These are phyloP conservation scores for Pimephales promelas DNA, from an alignment of 2,113 vertebrate genomes.

Conservation along the genomic window DNA sequence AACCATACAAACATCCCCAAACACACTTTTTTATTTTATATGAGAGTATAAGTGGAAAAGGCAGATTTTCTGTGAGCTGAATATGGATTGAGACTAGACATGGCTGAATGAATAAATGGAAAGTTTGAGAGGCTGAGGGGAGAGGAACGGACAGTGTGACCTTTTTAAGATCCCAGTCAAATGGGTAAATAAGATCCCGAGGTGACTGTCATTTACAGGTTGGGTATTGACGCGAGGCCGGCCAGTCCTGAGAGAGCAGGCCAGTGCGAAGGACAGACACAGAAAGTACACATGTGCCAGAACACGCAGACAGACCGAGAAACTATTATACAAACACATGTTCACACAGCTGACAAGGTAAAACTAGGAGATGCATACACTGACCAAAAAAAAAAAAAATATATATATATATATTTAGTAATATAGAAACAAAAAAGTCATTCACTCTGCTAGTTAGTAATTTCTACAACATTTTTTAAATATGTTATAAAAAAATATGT, in stretches of 20 bases:
- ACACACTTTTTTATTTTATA: background rate
- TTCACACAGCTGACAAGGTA: slow-evolving; percentile 15
- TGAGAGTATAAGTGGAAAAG: slow-evolving; percentile 3
- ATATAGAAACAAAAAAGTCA: too few relatives aligned
- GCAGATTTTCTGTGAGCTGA: slow-evolving; percentile 41
- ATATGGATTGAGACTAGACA: slow-evolving; percentile 33
- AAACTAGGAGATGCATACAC: background rate
- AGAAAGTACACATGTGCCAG: slow-evolving; percentile 25
- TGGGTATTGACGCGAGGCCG: slow-evolving; percentile 72
- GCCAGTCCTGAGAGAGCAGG: slow-evolving; percentile 61
- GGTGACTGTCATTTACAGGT: slow-evolving; percentile 82
- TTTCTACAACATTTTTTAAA: too few relatives aligned
- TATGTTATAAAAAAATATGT: too few relatives aligned
- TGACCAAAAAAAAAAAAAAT: background rate
- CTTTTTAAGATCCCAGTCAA: slow-evolving; percentile 78
- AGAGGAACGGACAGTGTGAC: slow-evolving; percentile 65
- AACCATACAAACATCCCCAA: background rate
- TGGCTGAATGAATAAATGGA: slow-evolving; percentile 54
- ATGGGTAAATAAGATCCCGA: slow-evolving; percentile 78
- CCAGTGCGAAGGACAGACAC: slow-evolving; percentile 44
- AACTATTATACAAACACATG: slow-evolving; percentile 27
- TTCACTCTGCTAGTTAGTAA: too few relatives aligned
- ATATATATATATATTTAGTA: too few relatives aligned
- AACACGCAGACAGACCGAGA: slow-evolving; percentile 26
- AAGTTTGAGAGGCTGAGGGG: slow-evolving; percentile 49